Percentiles rank a stretch among this genome's conserved stretches.
Evolutionary conservation across 2,797 vertebrate species (phyloP).

Genomic region (Gadopsis marmoratus): DNA sequence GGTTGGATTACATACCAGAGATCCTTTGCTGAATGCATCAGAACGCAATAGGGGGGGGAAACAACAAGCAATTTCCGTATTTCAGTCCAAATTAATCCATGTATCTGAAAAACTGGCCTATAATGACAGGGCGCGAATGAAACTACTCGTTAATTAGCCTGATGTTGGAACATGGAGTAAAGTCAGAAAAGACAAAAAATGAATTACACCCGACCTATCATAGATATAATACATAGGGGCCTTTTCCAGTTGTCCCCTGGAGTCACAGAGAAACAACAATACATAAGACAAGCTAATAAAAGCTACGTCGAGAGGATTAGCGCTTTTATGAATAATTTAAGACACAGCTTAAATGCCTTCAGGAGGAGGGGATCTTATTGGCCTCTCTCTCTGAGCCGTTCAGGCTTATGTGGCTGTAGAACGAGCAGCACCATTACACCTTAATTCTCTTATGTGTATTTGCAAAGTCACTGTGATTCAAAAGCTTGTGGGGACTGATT

Average conservation of each 20-base stretch:
- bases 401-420: conserved; percentile 45
- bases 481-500: neutral
- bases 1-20: conserved; percentile 42
- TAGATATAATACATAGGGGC: conserved; percentile 8
- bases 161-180: conserved; percentile 23
- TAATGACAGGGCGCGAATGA: conserved; percentile 53
- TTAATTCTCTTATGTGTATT: conserved; percentile 33
- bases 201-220: conserved; percentile 41
- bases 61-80: conserved; percentile 57
- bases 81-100: conserved; percentile 61
- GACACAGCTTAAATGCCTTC: conserved; percentile 67
- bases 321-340: conserved; percentile 79
- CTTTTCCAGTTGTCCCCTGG: conserved; percentile 19
- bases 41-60: neutral
- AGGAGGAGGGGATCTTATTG: conserved; percentile 49
- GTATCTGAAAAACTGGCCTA: conserved; percentile 50
- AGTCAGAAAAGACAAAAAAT: conserved; percentile 41
- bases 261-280: conserved; percentile 60
- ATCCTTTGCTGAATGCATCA: conserved; percentile 23
- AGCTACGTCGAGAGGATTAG: conserved; percentile 76
- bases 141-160: conserved; percentile 62
- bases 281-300: conserved; percentile 76
- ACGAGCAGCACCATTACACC: conserved; percentile 60
- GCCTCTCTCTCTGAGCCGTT: conserved; percentile 44
- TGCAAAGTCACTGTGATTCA: conserved; percentile 24